Evolutionary conservation across 2,113 vertebrate species (phyloP).

Genomic region (human (Homo sapiens)): GRCh38 chr16:26079501-26080000

Average conservation of each 20-base stretch:
- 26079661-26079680: neutral
- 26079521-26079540: neutral
- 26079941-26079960: neutral
- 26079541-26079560: too few relatives aligned
- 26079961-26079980: neutral
- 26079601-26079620: neutral
- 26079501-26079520: neutral
- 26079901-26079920: neutral
- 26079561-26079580: fast-evolving
- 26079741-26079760: neutral
- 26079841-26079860: neutral
- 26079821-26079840: neutral
- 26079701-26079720: neutral
- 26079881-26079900: neutral
- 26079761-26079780: too few relatives aligned
- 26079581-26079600: neutral
- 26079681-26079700: neutral
- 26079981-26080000: neutral
- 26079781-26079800: neutral
- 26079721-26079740: neutral
- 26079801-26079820: neutral
- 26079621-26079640: neutral
- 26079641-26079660: neutral
- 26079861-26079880: neutral
- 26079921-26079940: neutral